Evolutionary conservation across 2,888 invertebrate genomes (phyloP).

Genomic region (Drosophila macrospina): DNA sequence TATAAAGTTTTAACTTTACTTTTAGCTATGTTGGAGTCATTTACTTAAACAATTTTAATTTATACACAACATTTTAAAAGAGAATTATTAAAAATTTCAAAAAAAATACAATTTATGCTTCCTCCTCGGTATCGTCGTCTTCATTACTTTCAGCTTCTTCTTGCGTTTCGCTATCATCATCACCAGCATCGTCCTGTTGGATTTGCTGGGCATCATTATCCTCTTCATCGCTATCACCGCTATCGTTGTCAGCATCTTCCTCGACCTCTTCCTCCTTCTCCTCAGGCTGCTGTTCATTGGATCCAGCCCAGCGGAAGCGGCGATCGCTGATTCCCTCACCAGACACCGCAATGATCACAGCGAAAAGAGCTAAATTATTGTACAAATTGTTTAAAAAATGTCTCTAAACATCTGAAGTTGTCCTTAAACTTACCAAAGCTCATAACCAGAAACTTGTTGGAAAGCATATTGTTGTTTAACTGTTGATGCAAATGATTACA

Average conservation of each 20-base stretch:
- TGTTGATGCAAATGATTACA: slow-evolving; percentile 32
- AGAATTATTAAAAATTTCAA: slow-evolving; percentile 10
- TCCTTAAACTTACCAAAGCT: slow-evolving; percentile 56
- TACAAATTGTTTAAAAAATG: not conserved
- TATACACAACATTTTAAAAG: slow-evolving; percentile 22
- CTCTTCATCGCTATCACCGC: slow-evolving; percentile 6
- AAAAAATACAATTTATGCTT: slow-evolving; percentile 17
- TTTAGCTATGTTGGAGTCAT: no score
- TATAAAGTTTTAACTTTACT: no score
- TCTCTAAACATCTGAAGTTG: not conserved
- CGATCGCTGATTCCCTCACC: slow-evolving; percentile 62
- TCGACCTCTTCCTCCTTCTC: slow-evolving; percentile 3
- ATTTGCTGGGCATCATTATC: not conserved
- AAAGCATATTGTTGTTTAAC: slow-evolving; percentile 48
- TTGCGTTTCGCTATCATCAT: not conserved
- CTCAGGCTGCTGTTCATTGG: slow-evolving; percentile 42
- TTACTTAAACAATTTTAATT: slow-evolving; percentile 15
- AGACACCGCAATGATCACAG: slow-evolving; percentile 50
- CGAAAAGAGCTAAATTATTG: slow-evolving; percentile 54
- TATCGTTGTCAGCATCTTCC: slow-evolving; percentile 1
- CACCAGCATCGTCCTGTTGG: not conserved
- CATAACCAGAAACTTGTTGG: slow-evolving; percentile 60
- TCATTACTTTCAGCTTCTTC: slow-evolving; percentile 8
- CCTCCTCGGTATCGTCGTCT: not conserved
- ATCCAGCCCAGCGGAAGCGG: slow-evolving; percentile 65